These are phyloP conservation scores for Eupithecia subfuscata DNA, from an alignment of 2,888 invertebrate species.

Conservation along the genomic window DNA sequence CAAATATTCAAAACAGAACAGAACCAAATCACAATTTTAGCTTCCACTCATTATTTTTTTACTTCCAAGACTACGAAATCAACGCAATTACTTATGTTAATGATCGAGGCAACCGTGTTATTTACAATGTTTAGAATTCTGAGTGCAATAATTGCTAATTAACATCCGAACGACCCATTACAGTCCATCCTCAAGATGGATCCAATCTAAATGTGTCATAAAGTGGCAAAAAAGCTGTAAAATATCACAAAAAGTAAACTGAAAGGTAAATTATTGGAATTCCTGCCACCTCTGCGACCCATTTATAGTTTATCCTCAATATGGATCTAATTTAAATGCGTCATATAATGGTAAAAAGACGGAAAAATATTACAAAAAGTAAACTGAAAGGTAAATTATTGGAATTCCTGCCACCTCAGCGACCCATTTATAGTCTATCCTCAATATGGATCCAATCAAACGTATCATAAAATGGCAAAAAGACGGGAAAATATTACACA, in stretches of 20 bases:
- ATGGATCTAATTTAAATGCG: too few relatives aligned
- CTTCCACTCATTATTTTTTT: constrained; percentile 28
- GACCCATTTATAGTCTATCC: too few relatives aligned
- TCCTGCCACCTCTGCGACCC: constrained; percentile 8
- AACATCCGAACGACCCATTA: constrained; percentile 22
- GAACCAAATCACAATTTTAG: background rate
- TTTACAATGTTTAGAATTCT: constrained; percentile 42
- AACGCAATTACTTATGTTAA: constrained; percentile 54
- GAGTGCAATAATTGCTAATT: constrained; percentile 33
- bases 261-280: constrained; percentile 28
- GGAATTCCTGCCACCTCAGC: constrained; percentile 6
- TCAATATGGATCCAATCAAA: too few relatives aligned
- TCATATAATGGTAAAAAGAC: too few relatives aligned
- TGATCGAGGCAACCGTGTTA: constrained; percentile 40
- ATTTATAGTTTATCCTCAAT: too few relatives aligned
- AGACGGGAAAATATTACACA: constrained; percentile 1
- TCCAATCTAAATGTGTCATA: constrained; percentile 31
- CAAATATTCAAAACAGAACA: background rate
- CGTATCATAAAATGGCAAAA: too few relatives aligned
- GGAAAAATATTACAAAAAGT: constrained; percentile 3
- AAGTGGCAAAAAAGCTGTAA: constrained; percentile 7
- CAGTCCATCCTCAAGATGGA: constrained; percentile 23
- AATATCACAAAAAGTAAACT: constrained; percentile 15
- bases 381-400: constrained; percentile 30
- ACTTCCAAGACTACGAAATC: constrained; percentile 48